phyloP scores from a whole-genome alignment of 2,888 invertebrate species.

The Cephonodes hylas region DNA sequence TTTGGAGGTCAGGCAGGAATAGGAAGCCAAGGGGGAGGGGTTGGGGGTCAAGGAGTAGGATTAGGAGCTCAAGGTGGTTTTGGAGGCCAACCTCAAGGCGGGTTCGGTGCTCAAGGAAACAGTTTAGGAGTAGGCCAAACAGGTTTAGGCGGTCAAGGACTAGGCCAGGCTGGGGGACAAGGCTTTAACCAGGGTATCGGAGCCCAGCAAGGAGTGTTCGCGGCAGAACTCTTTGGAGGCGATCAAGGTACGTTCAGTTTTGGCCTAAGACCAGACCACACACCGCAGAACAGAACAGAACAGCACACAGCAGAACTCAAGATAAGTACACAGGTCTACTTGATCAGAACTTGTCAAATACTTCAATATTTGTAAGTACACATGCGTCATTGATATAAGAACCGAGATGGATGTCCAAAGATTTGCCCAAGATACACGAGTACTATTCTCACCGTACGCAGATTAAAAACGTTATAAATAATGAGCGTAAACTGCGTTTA shows the following conservation, averaged over 20 bases:
- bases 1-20: conserved; percentile 3
- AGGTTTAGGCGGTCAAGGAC: background rate
- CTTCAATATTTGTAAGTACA: background rate
- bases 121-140: background rate
- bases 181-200: background rate
- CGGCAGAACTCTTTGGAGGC: background rate
- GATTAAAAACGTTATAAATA: too few species aligned
- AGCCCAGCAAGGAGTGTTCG: background rate
- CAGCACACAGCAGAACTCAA: too few species aligned
- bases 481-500: too few species aligned
- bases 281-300: background rate
- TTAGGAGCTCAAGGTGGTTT: background rate
- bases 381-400: too few species aligned
- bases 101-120: background rate
- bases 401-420: too few species aligned
- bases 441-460: too few species aligned
- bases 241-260: background rate
- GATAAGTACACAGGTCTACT: background rate
- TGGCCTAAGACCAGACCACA: background rate
- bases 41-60: background rate
- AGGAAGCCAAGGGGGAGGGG: conserved; percentile 13
- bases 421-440: too few species aligned
- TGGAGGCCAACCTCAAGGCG: background rate
- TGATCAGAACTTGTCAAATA: too few species aligned
- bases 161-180: background rate